Base-by-base conservation (phyloP, 2,113 vertebrate species). In the Callipepla squamata region DNA sequence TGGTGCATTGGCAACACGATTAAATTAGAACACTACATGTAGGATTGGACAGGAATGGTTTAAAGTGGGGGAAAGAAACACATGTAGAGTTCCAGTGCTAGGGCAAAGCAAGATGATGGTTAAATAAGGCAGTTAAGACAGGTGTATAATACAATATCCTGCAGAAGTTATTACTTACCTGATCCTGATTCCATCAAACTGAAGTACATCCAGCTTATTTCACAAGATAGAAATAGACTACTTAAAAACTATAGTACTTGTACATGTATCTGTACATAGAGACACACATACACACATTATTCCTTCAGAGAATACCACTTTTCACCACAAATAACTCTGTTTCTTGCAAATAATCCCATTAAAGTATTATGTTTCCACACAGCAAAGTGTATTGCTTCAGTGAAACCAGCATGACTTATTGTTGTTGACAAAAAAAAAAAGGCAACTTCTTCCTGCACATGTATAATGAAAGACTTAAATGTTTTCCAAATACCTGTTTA, bases 391-490 rank as follows among this genome's bases (percentile, higher is more conserved):
- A 89, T 74, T 89, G 30, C 38, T 80, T 72, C 36, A 10, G 42
- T 78, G 12, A 70, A 87, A 63, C 77, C 40, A 36, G 6, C 65
- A 80, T 77, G 65, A 90, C 19, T 83, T 87, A 62, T 28, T 18
- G 17, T 34, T 47, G 34, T 73, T 83, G 87, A 79, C 38, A 87
- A 62, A 92, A 89, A 87, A 87, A 92, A 89, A 63, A 53, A 1
- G 0, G 1, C 48, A 88, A 65, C 38, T 78, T 94, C 80, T 78
- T 94, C 80, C 90, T 88, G 65, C 47, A 74, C 8, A 59, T 63
- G 47, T 12, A 40, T 87, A 95, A 87, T 50, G 13, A 92, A 94
- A 80, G 19, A 38, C 45, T 88, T 80, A 85, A 93, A 57, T 80
- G 55, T 61, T 95, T 84, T 84, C 66, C 51, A 83, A 82, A 74